Evolutionary conservation across 2,113 vertebrate genomes (phyloP).

Genomic region (Phasianus colchicus): DNA sequence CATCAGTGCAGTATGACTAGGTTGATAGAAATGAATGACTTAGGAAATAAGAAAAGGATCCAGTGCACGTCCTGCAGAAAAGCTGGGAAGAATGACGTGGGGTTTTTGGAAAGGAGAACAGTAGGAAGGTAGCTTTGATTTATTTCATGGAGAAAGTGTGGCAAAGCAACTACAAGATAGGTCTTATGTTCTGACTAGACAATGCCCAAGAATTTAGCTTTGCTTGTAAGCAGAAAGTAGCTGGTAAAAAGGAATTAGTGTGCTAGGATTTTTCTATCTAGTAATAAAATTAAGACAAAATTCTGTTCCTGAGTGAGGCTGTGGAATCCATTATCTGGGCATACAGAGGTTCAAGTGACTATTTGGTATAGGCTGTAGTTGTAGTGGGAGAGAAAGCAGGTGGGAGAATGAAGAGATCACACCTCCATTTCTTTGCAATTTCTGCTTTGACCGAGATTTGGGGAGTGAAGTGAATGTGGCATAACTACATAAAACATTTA

Average conservation of each 20-base stretch:
- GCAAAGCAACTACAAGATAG: neutral
- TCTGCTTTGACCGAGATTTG: neutral
- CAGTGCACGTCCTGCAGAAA: neutral
- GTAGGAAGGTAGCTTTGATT: neutral
- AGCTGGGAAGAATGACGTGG: neutral
- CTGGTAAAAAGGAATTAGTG: neutral
- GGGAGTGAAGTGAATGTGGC: neutral
- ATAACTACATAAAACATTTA: neutral
- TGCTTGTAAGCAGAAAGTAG: neutral
- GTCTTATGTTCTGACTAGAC: neutral
- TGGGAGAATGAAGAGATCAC: neutral
- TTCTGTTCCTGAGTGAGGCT: neutral
- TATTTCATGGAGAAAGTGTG: neutral
- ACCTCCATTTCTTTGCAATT: neutral
- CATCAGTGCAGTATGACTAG: neutral
- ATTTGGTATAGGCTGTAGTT: neutral
- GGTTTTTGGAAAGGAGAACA: neutral
- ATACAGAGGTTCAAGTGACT: neutral
- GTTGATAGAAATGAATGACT: neutral
- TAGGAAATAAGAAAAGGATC: neutral
- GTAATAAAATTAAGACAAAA: neutral
- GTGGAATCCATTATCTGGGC: neutral
- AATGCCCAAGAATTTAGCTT: neutral
- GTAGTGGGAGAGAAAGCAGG: neutral
- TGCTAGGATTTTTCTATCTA: neutral